phyloP scores from a whole-genome alignment of 1,140 invertebrate species.

The Chymomyza costata region DNA sequence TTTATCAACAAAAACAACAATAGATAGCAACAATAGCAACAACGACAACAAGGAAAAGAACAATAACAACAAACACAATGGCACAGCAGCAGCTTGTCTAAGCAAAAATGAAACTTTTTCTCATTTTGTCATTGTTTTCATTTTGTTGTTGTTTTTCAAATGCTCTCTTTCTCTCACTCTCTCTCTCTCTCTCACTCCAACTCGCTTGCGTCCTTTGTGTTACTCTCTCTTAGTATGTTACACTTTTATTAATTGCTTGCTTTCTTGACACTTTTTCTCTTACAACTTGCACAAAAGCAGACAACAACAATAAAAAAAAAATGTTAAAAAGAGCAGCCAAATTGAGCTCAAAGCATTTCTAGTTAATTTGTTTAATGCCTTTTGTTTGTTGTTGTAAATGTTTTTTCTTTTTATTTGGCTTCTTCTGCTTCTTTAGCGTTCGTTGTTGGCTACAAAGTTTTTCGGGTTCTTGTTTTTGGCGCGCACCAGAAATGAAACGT shows the following conservation, averaged over 20 bases:
- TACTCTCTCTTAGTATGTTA: conserved; percentile 12
- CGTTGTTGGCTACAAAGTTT: neutral
- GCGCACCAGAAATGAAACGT: conserved; percentile 42
- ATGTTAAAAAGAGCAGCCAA: too few species aligned
- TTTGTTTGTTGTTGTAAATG: neutral
- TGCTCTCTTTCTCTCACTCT: conserved; percentile 1
- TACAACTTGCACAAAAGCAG: too few species aligned
- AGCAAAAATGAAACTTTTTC: conserved; percentile 14
- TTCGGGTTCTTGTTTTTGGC: neutral
- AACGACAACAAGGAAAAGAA: conserved; percentile 18
- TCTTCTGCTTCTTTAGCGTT: conserved; percentile 8
- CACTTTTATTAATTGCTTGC: conserved; percentile 11
- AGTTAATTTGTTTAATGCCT: too few species aligned
- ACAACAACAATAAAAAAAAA: too few species aligned
- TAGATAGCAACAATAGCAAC: conserved; percentile 7
- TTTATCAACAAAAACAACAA: too few species aligned
- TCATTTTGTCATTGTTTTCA: conserved; percentile 1
- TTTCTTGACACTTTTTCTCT: conserved; percentile 8
- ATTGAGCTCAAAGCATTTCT: too few species aligned
- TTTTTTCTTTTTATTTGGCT: neutral
- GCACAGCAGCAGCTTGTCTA: conserved; percentile 29
- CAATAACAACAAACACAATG: conserved; percentile 33
- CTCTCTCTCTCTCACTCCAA: neutral
- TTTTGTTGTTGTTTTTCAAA: conserved; percentile 1
- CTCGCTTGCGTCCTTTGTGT: conserved; percentile 20